Evolutionary conservation across 2,888 invertebrate species (phyloP), one percentile per base, ranked within the genome.

Genomic region (Plemyria rubiginata): DNA sequence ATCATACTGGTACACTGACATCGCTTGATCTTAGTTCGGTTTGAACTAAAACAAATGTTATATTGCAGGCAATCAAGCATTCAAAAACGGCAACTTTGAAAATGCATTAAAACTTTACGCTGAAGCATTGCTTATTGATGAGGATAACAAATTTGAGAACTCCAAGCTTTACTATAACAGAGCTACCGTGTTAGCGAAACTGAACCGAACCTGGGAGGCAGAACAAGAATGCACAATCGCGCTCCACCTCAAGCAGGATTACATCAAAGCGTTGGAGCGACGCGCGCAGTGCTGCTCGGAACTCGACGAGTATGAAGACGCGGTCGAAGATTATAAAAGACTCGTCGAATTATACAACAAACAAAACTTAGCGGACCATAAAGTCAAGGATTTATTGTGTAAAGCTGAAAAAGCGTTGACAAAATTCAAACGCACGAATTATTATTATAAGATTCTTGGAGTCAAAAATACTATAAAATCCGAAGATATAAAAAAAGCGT

Each of bases 381-480:
- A 6, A 7, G 7, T 32, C 4, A 93, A 95, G 62, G 98, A 98
- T 76, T 85, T 97, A 62, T 88, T 98, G 43, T 95, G 96, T 74
- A 97, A 98, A 73, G 98, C 99, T 5, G 98, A 98, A 90, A 81
- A 97, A 62, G 96, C 96, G 3, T 11, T 45, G 16, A 4, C 9
- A 3, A 16, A 9, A 4, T 45, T 45, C 11, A 45, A 45, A 99
- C 93, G 98, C 43, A 0, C 29, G 0, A 43, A 45, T 43, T 45
- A 99, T 84, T 99, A 98, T 84, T 99, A 99, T 81, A 98, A 98
- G 88, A 98, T 99, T 73, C 94, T 99, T 60, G 98, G 98, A 6
- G 94, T 99, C n/a, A 94, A 95, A 2, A 96, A 96, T 79, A 94
- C 90, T 73, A 98, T 98, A 0, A 95, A 4, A 45, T 9, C 8